These are phyloP conservation scores for Drosophila truncata DNA, from an alignment of 1,140 invertebrate genomes.

Conservation along the genomic window DNA sequence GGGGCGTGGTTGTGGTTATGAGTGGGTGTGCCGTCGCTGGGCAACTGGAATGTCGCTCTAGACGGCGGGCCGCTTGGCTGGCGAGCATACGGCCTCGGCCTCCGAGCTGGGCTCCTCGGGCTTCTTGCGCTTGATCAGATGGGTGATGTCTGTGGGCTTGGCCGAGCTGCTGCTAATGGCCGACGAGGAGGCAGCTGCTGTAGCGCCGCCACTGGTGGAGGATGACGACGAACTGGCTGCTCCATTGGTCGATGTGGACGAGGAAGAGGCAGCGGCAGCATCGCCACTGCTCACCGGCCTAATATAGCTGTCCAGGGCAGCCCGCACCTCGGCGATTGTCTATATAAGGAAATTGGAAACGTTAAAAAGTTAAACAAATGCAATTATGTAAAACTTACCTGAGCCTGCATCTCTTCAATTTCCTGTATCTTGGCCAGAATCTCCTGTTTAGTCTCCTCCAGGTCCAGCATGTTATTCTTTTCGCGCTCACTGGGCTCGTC, in stretches of 20 bases:
- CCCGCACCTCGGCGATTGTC: conserved; percentile 81
- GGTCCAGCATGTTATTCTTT: conserved; percentile 75
- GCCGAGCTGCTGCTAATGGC: conserved; percentile 74
- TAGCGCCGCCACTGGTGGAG: conserved; percentile 29
- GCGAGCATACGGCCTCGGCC: conserved; percentile 75
- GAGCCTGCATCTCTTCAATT: conserved; percentile 83
- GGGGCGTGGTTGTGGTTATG: conserved; percentile 29
- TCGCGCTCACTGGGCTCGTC: conserved; percentile 70
- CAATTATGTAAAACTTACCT: conserved; percentile 29
- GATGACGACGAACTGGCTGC: conserved; percentile 54
- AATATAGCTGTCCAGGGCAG: conserved; percentile 80
- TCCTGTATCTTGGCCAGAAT: conserved; percentile 84
- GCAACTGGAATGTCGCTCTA: conserved; percentile 74
- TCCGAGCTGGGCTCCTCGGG: conserved; percentile 80
- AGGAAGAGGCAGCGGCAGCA: conserved; percentile 60
- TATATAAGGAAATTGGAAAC: background rate
- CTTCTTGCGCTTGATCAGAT: conserved; percentile 85
- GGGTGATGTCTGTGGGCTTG: conserved; percentile 83
- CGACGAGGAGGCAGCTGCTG: conserved; percentile 51
- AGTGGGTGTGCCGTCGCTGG: conserved; percentile 33
- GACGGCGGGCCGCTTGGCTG: conserved; percentile 76
- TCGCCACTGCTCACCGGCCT: conserved; percentile 67
- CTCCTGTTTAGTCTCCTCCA: conserved; percentile 83
- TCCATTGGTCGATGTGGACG: conserved; percentile 51
- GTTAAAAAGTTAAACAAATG: background rate